Base-by-base conservation (phyloP, 2,113 vertebrate genomes). In the Potamarius usumacintae region DNA sequence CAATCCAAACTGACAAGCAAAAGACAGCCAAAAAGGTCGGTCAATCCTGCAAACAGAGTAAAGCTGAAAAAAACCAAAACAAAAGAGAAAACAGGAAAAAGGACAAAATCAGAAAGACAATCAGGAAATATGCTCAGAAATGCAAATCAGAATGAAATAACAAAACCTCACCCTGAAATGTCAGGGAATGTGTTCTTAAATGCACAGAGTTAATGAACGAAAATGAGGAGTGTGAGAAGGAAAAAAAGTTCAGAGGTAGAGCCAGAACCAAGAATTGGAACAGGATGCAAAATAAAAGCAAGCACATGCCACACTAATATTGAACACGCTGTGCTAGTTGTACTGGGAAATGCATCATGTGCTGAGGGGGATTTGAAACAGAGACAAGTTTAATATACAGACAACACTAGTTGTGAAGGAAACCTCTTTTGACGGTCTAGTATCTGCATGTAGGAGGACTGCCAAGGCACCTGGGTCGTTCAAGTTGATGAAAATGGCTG, bases 261-360 rank as follows among this genome's bases (percentile, higher is more conserved):
- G 42, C 48, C 48, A 77, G 48, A n/a, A 77, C 17, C 48, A 77
- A 22, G 22, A 77, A 77, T 77, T 77, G 74, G 48, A 50, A 52
- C 20, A 52, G 20, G 12, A 77, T n/a, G 48, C 48, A 77, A 77
- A 77, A 77, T 50, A 52, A 77, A 77, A 76, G 48, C 72, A 77
- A 76, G 48, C 72, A 50, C 72, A 52, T 77, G 10, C 14, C 9
- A 48, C 48, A 52, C 22, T 52, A 52, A 52, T 77, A 77, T 25
- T 52, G 20, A 76, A 52, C 72, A 25, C 25, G 72, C 10, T 52
- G 42, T 52, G 20, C 48, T 76, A 52, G 20, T 52, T 77, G 20
- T 22, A 76, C 48, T 52, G 10, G 72, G 20, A 76, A 52, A 25
- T 76, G 1, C 72, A 6, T 4, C 72, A 52, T 76, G 72, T 52